Evolutionary conservation across 2,797 vertebrate species (phyloP).

Genomic region (Ptychadena robeensis): DNA sequence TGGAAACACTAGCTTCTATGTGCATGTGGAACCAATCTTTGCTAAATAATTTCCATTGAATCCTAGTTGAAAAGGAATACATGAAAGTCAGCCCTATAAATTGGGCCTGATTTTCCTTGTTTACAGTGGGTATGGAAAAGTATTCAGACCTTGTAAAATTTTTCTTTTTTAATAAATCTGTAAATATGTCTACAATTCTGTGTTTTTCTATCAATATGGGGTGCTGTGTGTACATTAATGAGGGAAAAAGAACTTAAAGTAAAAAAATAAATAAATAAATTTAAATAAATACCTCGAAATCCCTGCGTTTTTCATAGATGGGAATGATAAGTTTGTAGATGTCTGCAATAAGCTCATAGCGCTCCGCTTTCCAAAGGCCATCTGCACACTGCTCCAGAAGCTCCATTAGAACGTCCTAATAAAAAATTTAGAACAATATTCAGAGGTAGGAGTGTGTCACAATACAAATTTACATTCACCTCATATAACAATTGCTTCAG

Average conservation of each 20-base stretch:
- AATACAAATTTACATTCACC: neutral
- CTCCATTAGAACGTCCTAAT: slow-evolving; percentile 96
- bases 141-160: too few species aligned
- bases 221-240: too few species aligned
- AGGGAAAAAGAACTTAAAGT: neutral
- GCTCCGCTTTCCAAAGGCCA: slow-evolving; percentile 98
- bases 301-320: slow-evolving; percentile 93
- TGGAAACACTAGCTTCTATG: too few species aligned
- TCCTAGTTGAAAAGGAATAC: too few species aligned
- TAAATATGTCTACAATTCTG: too few species aligned
- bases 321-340: slow-evolving; percentile 96
- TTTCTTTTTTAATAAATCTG: too few species aligned
- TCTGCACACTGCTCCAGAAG: slow-evolving; percentile 93
- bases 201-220: too few species aligned
- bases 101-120: too few species aligned
- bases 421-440: neutral
- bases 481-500: neutral
- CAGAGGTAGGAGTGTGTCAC: neutral
- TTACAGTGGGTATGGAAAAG: too few species aligned
- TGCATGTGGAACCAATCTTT: too few species aligned
- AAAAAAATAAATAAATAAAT: neutral
- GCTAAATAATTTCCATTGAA: too few species aligned
- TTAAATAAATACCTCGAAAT: slow-evolving; percentile 87
- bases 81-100: too few species aligned
- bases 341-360: slow-evolving; percentile 95